Percentiles rank a stretch among this genome's conserved stretches.
Conservation (phyloP, 2,113 vertebrate genomes). For the Leucopsar rothschildi region DNA sequence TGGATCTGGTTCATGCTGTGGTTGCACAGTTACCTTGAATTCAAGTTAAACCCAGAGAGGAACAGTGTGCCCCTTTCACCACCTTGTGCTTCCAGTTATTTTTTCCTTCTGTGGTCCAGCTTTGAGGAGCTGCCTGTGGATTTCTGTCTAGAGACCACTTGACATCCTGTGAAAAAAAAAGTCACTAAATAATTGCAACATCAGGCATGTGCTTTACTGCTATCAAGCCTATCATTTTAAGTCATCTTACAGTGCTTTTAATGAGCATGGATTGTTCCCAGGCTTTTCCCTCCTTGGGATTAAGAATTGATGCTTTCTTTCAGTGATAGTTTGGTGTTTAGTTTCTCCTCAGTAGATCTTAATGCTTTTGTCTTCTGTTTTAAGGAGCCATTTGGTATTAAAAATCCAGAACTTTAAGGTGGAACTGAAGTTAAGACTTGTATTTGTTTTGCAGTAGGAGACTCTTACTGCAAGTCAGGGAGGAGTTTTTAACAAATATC, state of each 20-base stretch:
- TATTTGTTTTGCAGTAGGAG: background rate
- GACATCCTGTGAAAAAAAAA: background rate
- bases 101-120: background rate
- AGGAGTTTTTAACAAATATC: background rate
- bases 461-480: background rate
- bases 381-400: background rate
- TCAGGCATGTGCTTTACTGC: background rate
- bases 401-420: background rate
- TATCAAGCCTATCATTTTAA: rapidly evolving
- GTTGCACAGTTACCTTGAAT: background rate
- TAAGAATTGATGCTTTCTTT: background rate
- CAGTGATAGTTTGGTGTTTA: background rate
- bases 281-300: background rate
- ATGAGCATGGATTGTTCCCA: background rate
- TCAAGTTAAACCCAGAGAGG: background rate
- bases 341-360: background rate
- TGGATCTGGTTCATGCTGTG: background rate
- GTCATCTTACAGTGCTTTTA: background rate
- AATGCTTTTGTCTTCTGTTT: background rate
- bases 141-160: background rate
- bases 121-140: background rate
- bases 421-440: background rate
- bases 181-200: background rate
- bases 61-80: background rate
- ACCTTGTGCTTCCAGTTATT: background rate